Base-by-base conservation (phyloP, 2,888 invertebrate species). In the Hyposoter dolosus region DNA sequence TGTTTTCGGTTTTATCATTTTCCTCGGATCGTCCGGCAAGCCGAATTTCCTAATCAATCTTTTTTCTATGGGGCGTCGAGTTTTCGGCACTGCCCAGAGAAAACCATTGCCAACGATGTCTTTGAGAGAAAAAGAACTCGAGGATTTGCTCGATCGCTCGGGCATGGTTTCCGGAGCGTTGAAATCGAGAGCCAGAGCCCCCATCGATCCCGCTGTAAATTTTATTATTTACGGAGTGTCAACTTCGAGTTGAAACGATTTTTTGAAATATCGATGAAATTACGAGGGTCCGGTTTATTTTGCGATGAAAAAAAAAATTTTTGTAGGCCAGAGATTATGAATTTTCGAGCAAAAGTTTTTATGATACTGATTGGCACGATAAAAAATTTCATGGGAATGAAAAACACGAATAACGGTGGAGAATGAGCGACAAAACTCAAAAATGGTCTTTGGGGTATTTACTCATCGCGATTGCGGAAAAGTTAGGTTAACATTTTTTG, bases 11-110 rank as follows among this genome's bases (percentile, higher is more conserved):
- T 95, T 95, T 17, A 97, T 92, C 86, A 96, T 95, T 94, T 98
- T 98, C 95, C 96, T 96, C 15, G 95, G 94, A 92, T 96, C 96
- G 0, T 96, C 95, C 0, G 96, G 96, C 60, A 92, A 88, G 0
- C 98, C 98, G 94, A 95, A 98, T 94, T 96, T 97, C 69, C 98
- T 95, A 66, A 95, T 96, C 89, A 95, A 94, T 84, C 98, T 95
- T 92, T 95, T 97, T 92, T 99, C 98, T 65, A 98, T 88, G 0
- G 97, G 96, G 89, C 98, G 95, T 89, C 99, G 95, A 87, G 95
- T 95, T 92, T 97, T 97, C 0, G 98, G 99, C 1, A 97, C 98
- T 72, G 97, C 98, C 96, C 97, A 97, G 28, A 98, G 93, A 88
- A 98, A 95, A 2, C 97, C 97, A 94, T 97, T 96, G 0, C 96